A percentile compares a stretch with the other conserved stretches of the same genome.
Conservation (phyloP, 2,797 vertebrate genomes). For the Craterocephalus amniculus region DNA sequence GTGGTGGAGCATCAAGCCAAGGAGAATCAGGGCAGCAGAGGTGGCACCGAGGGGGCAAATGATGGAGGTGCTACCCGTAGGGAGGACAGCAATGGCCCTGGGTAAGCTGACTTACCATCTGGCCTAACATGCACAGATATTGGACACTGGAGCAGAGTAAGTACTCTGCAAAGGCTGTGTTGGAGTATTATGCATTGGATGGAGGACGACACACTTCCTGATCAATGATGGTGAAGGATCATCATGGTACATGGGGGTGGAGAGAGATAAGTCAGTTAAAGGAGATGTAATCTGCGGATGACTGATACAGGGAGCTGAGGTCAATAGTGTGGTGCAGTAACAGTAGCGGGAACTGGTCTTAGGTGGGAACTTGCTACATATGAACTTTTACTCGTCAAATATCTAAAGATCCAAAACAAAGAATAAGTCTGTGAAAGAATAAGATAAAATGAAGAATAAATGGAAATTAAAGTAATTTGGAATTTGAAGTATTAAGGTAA, state of each 20-base stretch:
- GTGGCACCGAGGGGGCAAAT: constrained; percentile 84
- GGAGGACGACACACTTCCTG: neutral
- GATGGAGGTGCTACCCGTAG: constrained; percentile 83
- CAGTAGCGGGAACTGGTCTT: too few relatives aligned
- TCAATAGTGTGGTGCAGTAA: constrained; percentile 18
- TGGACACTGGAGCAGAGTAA: neutral
- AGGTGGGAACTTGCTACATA: too few relatives aligned
- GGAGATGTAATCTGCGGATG: constrained; percentile 30
- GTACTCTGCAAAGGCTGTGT: neutral
- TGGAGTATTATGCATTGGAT: constrained; percentile 4
- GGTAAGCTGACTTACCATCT: constrained; percentile 80
- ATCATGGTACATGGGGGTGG: neutral
- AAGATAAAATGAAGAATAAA: neutral
- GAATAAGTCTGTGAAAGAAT: neutral
- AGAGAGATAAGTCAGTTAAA: constrained; percentile 6
- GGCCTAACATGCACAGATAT: neutral
- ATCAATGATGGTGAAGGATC: constrained; percentile 1
- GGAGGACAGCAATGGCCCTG: constrained; percentile 94
- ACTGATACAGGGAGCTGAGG: constrained; percentile 18
- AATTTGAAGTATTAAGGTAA: too few relatives aligned
- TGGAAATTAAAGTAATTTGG: neutral
- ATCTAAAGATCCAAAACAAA: too few relatives aligned
- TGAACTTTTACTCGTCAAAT: too few relatives aligned
- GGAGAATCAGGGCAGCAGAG: constrained; percentile 84
- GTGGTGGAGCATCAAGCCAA: constrained; percentile 91